Percentiles rank a stretch among this genome's conserved stretches.
Conservation (phyloP, 2,113 vertebrate genomes). For the Macaca fascicularis region DNA sequence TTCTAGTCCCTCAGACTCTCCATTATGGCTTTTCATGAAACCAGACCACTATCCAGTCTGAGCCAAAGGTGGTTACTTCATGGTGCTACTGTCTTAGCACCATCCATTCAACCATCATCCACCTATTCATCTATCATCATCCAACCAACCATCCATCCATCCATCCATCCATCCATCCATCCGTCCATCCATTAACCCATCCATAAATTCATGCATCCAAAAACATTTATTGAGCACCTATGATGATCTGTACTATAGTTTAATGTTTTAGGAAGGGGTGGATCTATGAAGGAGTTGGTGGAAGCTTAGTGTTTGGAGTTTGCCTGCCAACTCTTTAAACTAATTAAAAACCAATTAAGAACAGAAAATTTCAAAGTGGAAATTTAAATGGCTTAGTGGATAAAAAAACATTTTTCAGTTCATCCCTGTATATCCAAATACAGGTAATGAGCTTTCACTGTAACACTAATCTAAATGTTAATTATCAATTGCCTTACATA, state of each 20-base stretch:
- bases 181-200: too few relatives aligned
- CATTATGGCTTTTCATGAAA: not conserved
- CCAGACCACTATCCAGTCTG: not conserved
- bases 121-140: not conserved
- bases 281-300: not conserved
- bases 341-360: not conserved
- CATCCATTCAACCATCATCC: not conserved
- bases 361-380: conserved; percentile 3
- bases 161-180: not conserved
- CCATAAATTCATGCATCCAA: not conserved
- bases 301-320: not conserved
- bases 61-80: not conserved
- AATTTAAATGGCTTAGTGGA: not conserved
- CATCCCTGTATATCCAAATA: not conserved
- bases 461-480: not conserved
- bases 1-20: not conserved
- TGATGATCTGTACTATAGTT: not conserved
- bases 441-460: not conserved
- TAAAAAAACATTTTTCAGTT: not conserved
- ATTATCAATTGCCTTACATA: not conserved
- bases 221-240: not conserved
- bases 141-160: not conserved
- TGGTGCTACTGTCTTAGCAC: not conserved
- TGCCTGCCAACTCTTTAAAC: conserved; percentile 1
- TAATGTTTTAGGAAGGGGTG: not conserved